Percentiles rank a stretch among this genome's conserved stretches.
phyloP scores from a whole-genome alignment of 2,113 vertebrate genomes.

The Mionectes macconnelli region DNA sequence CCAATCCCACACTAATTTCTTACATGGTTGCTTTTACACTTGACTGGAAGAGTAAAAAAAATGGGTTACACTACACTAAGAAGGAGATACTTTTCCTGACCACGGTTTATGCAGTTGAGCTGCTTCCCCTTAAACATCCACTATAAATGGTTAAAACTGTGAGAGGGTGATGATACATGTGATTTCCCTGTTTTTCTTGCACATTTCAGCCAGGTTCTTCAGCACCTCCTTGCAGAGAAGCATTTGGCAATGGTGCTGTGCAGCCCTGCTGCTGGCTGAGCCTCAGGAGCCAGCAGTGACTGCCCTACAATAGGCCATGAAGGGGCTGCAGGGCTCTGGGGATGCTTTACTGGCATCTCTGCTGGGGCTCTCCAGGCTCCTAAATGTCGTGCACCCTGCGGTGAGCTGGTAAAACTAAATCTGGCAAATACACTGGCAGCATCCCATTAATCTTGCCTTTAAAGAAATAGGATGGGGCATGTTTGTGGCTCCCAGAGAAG shows the following conservation, averaged over 20 bases:
- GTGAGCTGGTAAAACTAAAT: neutral
- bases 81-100: neutral
- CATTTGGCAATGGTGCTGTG: fast-evolving
- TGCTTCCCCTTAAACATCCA: neutral
- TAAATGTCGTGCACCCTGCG: fast-evolving
- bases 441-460: fast-evolving
- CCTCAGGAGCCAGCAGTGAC: neutral
- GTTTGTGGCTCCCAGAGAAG: neutral
- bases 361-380: neutral
- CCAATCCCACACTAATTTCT: neutral
- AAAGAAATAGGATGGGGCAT: too few relatives aligned
- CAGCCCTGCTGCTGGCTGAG: neutral
- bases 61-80: neutral
- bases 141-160: fast-evolving
- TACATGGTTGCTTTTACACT: neutral
- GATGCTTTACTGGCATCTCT: neutral
- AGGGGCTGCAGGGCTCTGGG: neutral
- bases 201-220: neutral
- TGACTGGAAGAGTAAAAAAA: neutral
- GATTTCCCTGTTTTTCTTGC: neutral
- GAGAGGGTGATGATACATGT: fast-evolving
- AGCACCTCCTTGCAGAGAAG: neutral
- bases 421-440: neutral
- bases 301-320: fast-evolving
- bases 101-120: neutral